phyloP scores from a whole-genome alignment of 1,140 invertebrate species.

The Leptopilina boulardi region DNA sequence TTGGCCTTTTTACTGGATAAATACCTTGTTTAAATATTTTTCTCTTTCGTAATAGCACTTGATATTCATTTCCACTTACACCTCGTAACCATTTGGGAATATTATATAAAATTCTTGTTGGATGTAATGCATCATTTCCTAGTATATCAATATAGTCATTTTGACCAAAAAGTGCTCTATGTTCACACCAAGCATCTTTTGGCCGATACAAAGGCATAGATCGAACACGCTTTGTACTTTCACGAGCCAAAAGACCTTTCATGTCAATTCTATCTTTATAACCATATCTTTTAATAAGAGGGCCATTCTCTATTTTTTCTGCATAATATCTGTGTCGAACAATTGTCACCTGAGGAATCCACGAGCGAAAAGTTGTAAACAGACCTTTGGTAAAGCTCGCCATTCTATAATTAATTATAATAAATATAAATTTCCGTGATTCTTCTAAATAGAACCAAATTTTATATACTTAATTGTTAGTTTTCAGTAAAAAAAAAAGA shows the following conservation, averaged over 20 bases:
- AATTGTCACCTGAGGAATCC: conserved; percentile 70
- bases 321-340: conserved; percentile 82
- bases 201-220: conserved; percentile 85
- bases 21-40: conserved; percentile 79
- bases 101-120: conserved; percentile 87
- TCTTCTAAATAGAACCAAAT: too few species aligned
- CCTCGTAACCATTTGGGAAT: conserved; percentile 92
- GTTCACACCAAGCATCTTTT: conserved; percentile 84
- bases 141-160: conserved; percentile 98
- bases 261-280: conserved; percentile 82
- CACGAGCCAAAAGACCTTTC: conserved; percentile 82
- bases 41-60: conserved; percentile 85
- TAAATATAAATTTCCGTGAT: too few species aligned
- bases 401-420: conserved; percentile 1
- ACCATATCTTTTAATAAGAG: conserved; percentile 81
- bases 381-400: conserved; percentile 20
- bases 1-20: conserved; percentile 80
- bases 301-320: conserved; percentile 80
- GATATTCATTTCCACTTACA: conserved; percentile 91
- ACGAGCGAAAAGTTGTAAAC: conserved; percentile 44
- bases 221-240: conserved; percentile 72
- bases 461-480: too few species aligned
- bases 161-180: conserved; percentile 91
- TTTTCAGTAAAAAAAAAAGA: too few species aligned
- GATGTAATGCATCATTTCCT: conserved; percentile 88